These are phyloP conservation scores for Alaudala cheleensis DNA, from an alignment of 2,113 vertebrate species.

Conservation along the genomic window DNA sequence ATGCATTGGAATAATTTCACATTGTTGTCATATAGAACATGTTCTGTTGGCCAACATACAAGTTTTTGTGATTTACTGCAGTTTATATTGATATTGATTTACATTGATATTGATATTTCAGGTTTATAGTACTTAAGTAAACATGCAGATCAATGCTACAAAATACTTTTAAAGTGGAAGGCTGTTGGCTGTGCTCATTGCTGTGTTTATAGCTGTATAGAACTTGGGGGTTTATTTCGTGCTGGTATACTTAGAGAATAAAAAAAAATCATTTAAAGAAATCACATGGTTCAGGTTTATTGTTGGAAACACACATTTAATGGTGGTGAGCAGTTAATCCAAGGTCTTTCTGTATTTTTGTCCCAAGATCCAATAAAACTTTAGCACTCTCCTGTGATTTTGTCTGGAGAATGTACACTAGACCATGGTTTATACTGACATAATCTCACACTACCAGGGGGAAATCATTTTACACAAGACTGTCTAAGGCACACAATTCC, in stretches of 20 bases:
- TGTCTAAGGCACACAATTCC: neutral
- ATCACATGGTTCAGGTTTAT: neutral
- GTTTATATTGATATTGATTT: no score
- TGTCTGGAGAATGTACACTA: neutral
- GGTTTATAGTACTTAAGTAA: neutral
- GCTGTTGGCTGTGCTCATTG: neutral
- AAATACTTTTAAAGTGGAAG: neutral
- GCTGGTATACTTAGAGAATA: neutral
- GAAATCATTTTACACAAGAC: neutral
- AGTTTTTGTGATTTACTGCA: neutral
- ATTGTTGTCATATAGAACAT: rapidly evolving
- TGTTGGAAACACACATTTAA: neutral
- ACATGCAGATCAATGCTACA: neutral
- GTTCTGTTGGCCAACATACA: neutral
- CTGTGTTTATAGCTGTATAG: neutral
- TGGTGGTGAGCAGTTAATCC: neutral
- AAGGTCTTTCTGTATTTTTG: neutral
- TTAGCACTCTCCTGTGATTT: neutral
- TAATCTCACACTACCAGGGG: neutral
- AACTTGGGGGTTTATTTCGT: neutral
- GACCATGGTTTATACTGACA: neutral
- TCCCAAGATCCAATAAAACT: neutral
- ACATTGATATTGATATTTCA: neutral
- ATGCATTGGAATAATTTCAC: neutral
- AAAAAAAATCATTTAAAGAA: neutral